Evolutionary conservation across 2,888 invertebrate genomes (phyloP).

Genomic region (Himalopsyche tibetana): DNA sequence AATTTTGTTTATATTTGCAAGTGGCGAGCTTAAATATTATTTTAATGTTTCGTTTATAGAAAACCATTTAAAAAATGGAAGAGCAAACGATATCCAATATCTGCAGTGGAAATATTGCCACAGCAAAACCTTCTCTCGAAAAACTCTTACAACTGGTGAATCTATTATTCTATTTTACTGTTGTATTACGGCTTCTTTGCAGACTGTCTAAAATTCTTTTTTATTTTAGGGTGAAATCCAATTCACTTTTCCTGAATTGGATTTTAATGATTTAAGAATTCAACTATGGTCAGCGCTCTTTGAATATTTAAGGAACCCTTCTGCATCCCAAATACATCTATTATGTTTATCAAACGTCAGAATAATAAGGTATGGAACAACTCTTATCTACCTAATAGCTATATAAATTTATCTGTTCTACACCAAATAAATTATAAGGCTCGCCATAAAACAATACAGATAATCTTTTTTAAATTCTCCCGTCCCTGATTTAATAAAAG

Average conservation of each 20-base stretch:
- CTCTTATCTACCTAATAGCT: neutral
- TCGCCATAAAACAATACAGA: too few species aligned
- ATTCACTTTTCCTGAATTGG: constrained; percentile 80
- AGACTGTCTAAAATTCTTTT: constrained; percentile 44
- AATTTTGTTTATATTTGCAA: constrained; percentile 10
- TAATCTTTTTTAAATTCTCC: neutral
- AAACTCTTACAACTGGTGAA: constrained; percentile 56
- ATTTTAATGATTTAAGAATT: constrained; percentile 75
- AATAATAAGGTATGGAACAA: constrained; percentile 78
- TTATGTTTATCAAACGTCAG: constrained; percentile 79
- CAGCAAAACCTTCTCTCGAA: constrained; percentile 49
- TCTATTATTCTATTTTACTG: neutral
- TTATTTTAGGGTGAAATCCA: constrained; percentile 76
- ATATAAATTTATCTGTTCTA: neutral
- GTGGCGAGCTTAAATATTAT: neutral
- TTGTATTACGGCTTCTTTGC: neutral
- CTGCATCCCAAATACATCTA: constrained; percentile 73
- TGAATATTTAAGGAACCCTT: constrained; percentile 75
- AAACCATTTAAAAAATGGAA: constrained; percentile 50
- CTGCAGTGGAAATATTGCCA: constrained; percentile 54
- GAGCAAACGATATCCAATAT: constrained; percentile 49
- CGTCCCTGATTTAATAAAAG: neutral
- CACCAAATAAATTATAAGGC: neutral
- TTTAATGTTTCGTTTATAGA: constrained; percentile 17
- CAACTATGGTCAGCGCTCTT: constrained; percentile 81